Evolutionary conservation across 1,140 invertebrate genomes (phyloP), one percentile per base, ranked within the genome.

Genomic region (Samia ricini): DNA sequence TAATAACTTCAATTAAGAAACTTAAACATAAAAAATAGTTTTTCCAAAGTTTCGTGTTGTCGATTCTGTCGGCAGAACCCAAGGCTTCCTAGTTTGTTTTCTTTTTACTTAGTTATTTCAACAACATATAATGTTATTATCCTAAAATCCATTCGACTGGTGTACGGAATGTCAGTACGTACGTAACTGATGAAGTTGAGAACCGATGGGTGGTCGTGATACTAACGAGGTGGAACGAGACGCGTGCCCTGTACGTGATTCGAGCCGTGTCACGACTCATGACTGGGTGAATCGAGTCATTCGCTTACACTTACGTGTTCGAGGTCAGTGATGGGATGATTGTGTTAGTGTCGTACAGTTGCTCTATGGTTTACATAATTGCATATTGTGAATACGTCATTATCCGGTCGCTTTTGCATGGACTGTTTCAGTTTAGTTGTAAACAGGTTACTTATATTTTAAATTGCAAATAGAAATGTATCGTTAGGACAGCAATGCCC

Each of bases 241-340:
- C 68, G 68, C 71, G 64, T 70, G 65, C 71, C 55, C 54, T 2
- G 49, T 48, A 72, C 68, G 71, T 70, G 71, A 70, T 65, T 65
- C 22, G 19, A 33, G 48, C 48, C 61, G 21, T 58, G 60, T 63
- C 60, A 51, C 48, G 67, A 69, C 33, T 55, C 52, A 59, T 59
- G 57, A 59, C 24, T 50, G 21, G 29, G 18, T 59, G 36, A 49
- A 59, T 50, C 33, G 57, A 56, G 22, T 18, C n/a, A 52, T 42
- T 42, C 33, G 33, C 33, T 42, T 42, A 36, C 10, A 42, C 33
- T 42, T 42, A 42, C 33, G 33, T 42, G 33, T 42, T 42, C 33
- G 33, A 42, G 33, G 33, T 42, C 33, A 42, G 33, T 42, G 33
- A 42, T 42, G 33, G 33, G 4, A 8, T 15, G 33, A 42, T 42